phyloP scores from a whole-genome alignment of 2,797 vertebrate species.

The Sebastes nivosus region DNA sequence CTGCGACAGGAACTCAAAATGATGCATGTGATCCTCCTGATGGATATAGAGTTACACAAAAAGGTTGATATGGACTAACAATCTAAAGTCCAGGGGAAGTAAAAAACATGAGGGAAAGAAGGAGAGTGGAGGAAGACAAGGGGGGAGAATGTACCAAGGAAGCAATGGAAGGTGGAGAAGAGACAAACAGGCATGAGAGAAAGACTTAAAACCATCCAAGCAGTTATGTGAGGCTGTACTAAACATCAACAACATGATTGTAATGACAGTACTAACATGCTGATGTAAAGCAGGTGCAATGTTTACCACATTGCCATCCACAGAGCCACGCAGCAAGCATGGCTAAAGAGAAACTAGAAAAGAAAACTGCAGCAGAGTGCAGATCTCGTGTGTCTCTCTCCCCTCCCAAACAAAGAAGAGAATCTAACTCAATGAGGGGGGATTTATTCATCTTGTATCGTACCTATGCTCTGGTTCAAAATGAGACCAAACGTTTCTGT shows the following conservation, averaged over 20 bases:
- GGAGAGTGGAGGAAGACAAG: neutral
- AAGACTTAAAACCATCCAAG: neutral
- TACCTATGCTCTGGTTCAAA: too few relatives aligned
- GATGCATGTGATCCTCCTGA: conserved; percentile 82
- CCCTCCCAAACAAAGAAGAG: too few relatives aligned
- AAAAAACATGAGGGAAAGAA: neutral
- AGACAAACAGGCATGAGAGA: neutral
- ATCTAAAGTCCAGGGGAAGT: neutral
- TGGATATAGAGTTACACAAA: neutral
- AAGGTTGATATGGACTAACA: neutral
- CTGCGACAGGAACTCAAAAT: conserved; percentile 88
- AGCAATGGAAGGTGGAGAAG: neutral
- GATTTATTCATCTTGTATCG: too few relatives aligned
- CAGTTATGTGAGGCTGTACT: neutral
- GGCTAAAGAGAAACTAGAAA: neutral
- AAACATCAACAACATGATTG: neutral
- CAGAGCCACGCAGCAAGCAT: neutral
- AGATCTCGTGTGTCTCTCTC: too few relatives aligned
- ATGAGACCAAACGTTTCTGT: too few relatives aligned
- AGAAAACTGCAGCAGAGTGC: neutral
- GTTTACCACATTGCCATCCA: neutral
- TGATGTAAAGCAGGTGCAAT: neutral
- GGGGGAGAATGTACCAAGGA: neutral
- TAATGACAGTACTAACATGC: neutral
- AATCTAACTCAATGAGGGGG: neutral